A percentile compares a stretch with the other conserved stretches of the same genome.
Evolutionary conservation across 2,113 vertebrate genomes (phyloP).

Genomic region (Paracanthobrama guichenoti): DNA sequence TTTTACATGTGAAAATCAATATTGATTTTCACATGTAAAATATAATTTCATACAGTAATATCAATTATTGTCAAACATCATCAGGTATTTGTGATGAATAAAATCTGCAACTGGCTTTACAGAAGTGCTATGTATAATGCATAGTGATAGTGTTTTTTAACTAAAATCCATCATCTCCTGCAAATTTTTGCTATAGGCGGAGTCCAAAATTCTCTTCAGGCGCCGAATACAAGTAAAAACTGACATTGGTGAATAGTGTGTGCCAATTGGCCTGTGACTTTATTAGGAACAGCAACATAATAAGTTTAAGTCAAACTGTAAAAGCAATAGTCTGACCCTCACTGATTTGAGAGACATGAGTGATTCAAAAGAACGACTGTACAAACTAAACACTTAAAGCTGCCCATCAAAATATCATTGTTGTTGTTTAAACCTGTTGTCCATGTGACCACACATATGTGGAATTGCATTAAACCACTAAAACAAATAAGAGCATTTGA

Average conservation of each 20-base stretch:
- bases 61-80: background rate
- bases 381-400: background rate
- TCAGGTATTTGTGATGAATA: background rate
- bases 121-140: background rate
- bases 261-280: slow-evolving; percentile 7
- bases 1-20: no score
- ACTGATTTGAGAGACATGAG: background rate
- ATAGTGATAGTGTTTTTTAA: background rate
- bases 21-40: no score
- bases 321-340: background rate
- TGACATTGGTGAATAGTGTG: background rate
- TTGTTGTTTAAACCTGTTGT: no score
- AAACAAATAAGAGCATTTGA: background rate
- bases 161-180: background rate
- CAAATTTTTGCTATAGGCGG: background rate
- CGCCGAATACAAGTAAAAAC: background rate
- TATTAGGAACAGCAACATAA: slow-evolving; percentile 1
- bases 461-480: background rate
- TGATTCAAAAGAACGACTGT: background rate
- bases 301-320: slow-evolving; percentile 3
- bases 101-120: background rate
- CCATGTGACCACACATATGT: background rate
- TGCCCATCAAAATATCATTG: background rate
- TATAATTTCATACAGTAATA: no score
- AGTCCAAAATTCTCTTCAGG: background rate